These are phyloP conservation scores for Sphaeramia orbicularis DNA, from an alignment of 2,797 vertebrate species.

Conservation along the genomic window DNA sequence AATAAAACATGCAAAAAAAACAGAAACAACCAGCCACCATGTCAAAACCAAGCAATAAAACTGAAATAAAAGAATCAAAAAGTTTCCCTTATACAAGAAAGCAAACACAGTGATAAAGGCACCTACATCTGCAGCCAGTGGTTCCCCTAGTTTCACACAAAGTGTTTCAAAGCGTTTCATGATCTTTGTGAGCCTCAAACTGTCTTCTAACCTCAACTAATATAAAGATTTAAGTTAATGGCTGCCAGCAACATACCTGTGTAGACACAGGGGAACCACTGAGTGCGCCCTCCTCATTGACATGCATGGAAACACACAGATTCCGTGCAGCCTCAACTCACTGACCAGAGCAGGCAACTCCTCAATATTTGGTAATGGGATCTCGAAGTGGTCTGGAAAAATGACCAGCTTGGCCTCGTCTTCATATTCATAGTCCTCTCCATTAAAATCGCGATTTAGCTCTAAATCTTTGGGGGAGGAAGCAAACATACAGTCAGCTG, in stretches of 20 bases:
- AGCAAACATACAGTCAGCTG: constrained; percentile 67
- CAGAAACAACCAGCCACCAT: too few relatives aligned
- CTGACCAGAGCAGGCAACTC: constrained; percentile 98
- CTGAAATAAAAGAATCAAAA: too few relatives aligned
- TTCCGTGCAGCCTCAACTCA: constrained; percentile 80
- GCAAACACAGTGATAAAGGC: constrained; percentile 4
- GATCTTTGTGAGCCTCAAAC: neutral
- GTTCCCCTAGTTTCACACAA: constrained; percentile 34
- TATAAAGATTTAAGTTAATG: neutral
- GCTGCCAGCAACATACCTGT: neutral
- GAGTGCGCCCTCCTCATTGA: constrained; percentile 34
- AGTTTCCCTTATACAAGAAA: constrained; percentile 28
- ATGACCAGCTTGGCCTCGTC: constrained; percentile 99
- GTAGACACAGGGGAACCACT: constrained; percentile 37
- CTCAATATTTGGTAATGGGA: constrained; percentile 98
- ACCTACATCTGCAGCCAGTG: constrained; percentile 35
- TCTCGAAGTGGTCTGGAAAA: constrained; percentile 99
- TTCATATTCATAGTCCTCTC: constrained; percentile 96
- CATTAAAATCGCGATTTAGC: constrained; percentile 93
- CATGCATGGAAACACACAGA: constrained; percentile 75
- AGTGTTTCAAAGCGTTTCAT: neutral
- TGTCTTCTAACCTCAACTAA: neutral
- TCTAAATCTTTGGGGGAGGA: constrained; percentile 93
- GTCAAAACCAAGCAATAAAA: too few relatives aligned
- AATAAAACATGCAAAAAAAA: too few relatives aligned